Conservation (phyloP, 2,797 vertebrate genomes). For the Cheirogaleus major region DNA sequence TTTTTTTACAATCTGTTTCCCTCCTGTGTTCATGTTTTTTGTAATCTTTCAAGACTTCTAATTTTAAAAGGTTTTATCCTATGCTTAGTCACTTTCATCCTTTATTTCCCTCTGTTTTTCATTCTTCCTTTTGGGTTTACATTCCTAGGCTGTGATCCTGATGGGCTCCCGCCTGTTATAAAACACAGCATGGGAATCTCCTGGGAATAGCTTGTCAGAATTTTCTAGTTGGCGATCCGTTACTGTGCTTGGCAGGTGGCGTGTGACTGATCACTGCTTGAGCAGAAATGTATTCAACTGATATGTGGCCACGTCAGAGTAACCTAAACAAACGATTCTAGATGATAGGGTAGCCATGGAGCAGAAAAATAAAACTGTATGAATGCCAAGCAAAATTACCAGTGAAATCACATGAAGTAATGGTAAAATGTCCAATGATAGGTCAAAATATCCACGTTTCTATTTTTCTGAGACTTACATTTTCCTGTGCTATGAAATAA, state of each 20-base stretch:
- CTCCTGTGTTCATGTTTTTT: background rate
- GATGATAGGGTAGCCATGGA: background rate
- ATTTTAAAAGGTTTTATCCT: background rate
- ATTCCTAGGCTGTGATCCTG: background rate
- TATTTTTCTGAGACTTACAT: background rate
- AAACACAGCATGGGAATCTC: background rate
- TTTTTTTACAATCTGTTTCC: background rate
- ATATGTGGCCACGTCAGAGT: slow-evolving; percentile 2
- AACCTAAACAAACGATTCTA: background rate
- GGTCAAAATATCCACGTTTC: background rate
- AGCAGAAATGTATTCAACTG: slow-evolving; percentile 36
- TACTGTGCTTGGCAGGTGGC: background rate
- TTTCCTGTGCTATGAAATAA: background rate
- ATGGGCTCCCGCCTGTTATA: background rate
- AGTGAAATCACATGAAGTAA: background rate
- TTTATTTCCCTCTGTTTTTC: background rate
- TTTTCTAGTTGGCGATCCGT: background rate
- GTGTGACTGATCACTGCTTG: slow-evolving; percentile 29
- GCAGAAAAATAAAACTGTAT: background rate
- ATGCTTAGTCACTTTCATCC: background rate
- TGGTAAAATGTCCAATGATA: background rate
- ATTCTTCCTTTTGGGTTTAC: slow-evolving; percentile 11
- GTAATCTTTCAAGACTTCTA: background rate
- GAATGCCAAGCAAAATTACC: background rate
- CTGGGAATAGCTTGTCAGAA: slow-evolving; percentile 46